Evolutionary conservation across 2,888 invertebrate genomes (phyloP).

Genomic region (Microctonus brassicae): DNA sequence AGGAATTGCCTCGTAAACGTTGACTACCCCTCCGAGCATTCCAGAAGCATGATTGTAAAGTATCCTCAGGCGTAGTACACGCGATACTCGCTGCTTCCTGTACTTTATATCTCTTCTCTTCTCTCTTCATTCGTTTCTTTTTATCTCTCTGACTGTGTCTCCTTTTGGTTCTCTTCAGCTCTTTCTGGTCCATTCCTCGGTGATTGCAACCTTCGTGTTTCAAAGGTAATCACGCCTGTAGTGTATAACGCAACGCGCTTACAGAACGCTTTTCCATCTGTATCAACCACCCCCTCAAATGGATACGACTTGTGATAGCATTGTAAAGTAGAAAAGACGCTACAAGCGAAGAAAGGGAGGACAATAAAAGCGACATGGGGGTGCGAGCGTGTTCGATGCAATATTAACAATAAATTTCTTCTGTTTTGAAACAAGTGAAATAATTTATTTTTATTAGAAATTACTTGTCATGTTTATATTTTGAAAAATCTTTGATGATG

Average conservation of each 20-base stretch:
- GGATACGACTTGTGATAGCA: slow-evolving; percentile 3
- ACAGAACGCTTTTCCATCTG: slow-evolving; percentile 7
- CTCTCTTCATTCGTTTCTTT: neutral
- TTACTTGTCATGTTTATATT: neutral
- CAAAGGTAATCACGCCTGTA: slow-evolving; percentile 50
- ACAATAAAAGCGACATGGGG: neutral
- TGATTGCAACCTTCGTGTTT: slow-evolving; percentile 54
- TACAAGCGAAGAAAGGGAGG: neutral
- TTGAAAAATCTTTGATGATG: neutral
- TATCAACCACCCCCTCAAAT: slow-evolving; percentile 1
- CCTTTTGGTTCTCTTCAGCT: neutral
- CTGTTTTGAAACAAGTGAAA: neutral
- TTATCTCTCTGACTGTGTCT: neutral
- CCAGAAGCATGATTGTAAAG: slow-evolving; percentile 51
- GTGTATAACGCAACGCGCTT: slow-evolving; percentile 7
- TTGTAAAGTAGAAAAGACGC: neutral
- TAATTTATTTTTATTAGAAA: slow-evolving; percentile 2
- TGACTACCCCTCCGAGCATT: slow-evolving; percentile 52
- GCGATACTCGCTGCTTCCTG: slow-evolving; percentile 25
- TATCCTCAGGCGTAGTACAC: slow-evolving; percentile 44
- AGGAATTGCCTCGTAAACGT: slow-evolving; percentile 57
- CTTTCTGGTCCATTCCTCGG: neutral
- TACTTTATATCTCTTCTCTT: neutral
- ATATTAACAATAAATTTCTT: slow-evolving; percentile 1
- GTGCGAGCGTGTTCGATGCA: neutral